A percentile compares a stretch with the other conserved stretches of the same genome.
These are phyloP conservation scores for Myotis lucifugus DNA, from an alignment of 2,113 vertebrate species.

Conservation along the genomic window DNA sequence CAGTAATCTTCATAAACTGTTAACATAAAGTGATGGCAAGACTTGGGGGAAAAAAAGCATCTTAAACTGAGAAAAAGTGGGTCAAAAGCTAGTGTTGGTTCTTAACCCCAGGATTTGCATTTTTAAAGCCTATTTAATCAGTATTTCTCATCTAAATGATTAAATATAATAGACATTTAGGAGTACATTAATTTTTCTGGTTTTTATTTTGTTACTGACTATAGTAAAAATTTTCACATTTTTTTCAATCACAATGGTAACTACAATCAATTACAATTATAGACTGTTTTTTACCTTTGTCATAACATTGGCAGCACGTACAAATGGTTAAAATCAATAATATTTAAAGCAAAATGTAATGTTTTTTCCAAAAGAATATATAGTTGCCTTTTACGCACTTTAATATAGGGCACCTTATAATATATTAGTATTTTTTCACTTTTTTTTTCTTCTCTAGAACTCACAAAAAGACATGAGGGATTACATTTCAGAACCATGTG, in stretches of 20 bases:
- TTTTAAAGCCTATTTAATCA: neutral
- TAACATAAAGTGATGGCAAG: neutral
- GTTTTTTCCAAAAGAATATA: neutral
- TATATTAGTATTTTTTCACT: neutral
- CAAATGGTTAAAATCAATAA: neutral
- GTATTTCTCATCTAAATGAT: neutral
- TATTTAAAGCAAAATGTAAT: neutral
- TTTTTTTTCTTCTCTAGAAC: slow-evolving; percentile 74
- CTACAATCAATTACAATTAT: neutral
- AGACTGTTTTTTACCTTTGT: neutral
- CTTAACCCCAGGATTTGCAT: neutral
- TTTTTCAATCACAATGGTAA: neutral
- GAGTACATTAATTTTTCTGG: neutral
- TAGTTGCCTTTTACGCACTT: neutral
- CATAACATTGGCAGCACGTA: neutral
- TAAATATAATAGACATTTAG: neutral
- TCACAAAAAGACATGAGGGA: slow-evolving; percentile 85
- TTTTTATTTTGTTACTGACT: neutral
- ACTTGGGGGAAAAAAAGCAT: neutral
- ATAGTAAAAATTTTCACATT: neutral
- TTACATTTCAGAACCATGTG: slow-evolving; percentile 91
- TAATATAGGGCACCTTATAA: neutral
- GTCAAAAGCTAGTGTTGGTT: neutral
- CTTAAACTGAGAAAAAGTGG: neutral
- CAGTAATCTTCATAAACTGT: neutral